Base-by-base conservation (phyloP, 2,888 invertebrate genomes). In the Nephrotoma flavescens region DNA sequence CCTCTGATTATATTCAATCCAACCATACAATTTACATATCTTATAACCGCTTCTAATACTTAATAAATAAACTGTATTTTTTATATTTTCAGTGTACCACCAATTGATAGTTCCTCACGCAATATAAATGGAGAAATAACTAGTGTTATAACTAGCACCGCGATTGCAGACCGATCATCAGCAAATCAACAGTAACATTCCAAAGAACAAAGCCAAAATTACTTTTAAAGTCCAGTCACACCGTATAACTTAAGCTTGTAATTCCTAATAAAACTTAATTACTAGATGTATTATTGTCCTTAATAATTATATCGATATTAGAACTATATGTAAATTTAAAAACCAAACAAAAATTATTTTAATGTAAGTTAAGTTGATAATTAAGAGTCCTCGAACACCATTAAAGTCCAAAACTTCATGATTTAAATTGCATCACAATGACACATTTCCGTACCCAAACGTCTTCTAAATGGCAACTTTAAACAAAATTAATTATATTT, bases 131-230 rank as follows among this genome's bases (percentile, higher is more conserved):
- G 89, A 42, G 92, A 92, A 87, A 89, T 91, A 87, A 92, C 90
- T 12, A 92, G 92, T 87, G 93, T 94, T 86, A 94, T 94, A 88
- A 94, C 93, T 6, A 93, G 93, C 85, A 93, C 93, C 44, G 92
- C 92, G 6, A 88, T 91, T 71, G 90, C 92, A 57, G 91, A 92
- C 87, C 89, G 91, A 87, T 89, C 91, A 88, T 90, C 91, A 89
- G 15, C 42, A 45, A 85, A 84, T 84, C 84, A 84, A 42, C 84
- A 84, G 15, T 84, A 84, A 84, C 41, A 84, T 71, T 71, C 71
- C 71, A 71, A 71, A 71, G 71, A 71, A 71, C 71, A 71, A 31
- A 9, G 31, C 71, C 71, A 71, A 71, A 71, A 12, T 4, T 71
- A 71, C 31, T 31, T 71, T 31, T 71, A 12, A 12, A 71, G n/a